Percentiles rank a stretch among this genome's conserved stretches.
These are phyloP conservation scores for Sparidentex hasta DNA, from an alignment of 2,797 vertebrate species.

Conservation along the genomic window DNA sequence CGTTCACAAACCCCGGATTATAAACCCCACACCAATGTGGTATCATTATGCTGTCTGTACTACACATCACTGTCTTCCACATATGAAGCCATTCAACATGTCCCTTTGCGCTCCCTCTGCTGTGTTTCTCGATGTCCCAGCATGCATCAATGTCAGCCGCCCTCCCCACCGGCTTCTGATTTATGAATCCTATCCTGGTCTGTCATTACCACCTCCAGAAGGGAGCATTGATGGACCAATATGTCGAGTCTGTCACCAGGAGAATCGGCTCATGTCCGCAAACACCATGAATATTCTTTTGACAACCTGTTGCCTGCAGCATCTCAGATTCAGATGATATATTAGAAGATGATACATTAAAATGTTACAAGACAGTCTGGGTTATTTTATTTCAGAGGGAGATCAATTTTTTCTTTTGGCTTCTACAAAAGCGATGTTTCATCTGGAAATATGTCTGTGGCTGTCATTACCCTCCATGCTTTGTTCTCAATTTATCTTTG, in stretches of 20 bases:
- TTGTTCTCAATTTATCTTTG: conserved; percentile 11
- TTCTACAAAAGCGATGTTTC: conserved; percentile 15
- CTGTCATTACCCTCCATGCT: conserved; percentile 9
- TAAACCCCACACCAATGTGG: conserved; percentile 16
- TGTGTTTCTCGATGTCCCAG: conserved; percentile 62
- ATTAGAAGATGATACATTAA: conserved; percentile 41
- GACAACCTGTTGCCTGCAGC: conserved; percentile 65
- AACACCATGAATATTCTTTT: conserved; percentile 74
- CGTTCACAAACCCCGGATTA: conserved; percentile 20
- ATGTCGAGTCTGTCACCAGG: conserved; percentile 67
- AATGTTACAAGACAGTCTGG: conserved; percentile 30
- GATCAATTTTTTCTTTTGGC: conserved; percentile 26
- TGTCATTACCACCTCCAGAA: conserved; percentile 77
- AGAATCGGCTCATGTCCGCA: conserved; percentile 66
- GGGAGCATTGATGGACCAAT: conserved; percentile 76
- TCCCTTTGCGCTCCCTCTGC: conserved; percentile 58
- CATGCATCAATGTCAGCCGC: conserved; percentile 74
- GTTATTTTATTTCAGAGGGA: conserved; percentile 40
- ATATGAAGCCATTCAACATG: conserved; percentile 59
- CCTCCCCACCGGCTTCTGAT: conserved; percentile 73
- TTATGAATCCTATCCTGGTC: conserved; percentile 75
- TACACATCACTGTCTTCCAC: conserved; percentile 50
- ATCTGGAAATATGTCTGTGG: conserved; percentile 12
- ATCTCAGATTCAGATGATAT: conserved; percentile 43
- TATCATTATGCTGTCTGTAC: conserved; percentile 27